Base-by-base conservation (phyloP, 2,113 vertebrate species). In the Chaenogobius annularis region DNA sequence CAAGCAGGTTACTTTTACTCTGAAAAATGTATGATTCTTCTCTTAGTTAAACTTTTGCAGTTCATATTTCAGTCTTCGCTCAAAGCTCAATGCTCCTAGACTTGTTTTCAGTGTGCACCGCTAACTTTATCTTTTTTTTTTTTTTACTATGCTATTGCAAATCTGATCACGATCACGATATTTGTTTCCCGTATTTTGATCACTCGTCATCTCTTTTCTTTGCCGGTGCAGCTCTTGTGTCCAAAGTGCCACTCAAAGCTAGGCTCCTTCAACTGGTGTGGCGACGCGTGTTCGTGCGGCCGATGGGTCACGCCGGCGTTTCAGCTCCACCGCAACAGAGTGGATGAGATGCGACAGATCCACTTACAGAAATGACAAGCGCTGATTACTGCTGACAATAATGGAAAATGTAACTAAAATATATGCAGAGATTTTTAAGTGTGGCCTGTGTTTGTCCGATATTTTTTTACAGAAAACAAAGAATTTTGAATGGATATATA, bases 191-290 rank as follows among this genome's bases (percentile, higher is more conserved):
- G 6, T 14, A 19, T 50, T 50, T 50, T 48, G 10, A 7, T n/a
- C 48, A n/a, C 48, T 8, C 6, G 6, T 52, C 17, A 19, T 23
- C 54, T 56, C 26, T 7, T 23, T 12, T 56, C 20, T 56, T 56
- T 22, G 1, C 5, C 10, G 73, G 13, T 88, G 9, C 86, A 99
- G 98, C 94, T 99, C 65, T 90, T 97, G 82, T 99, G 97, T 85
- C 98, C 98, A 9, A 98, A 98, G 63, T 99, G 98, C 76, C 83
- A 15, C 0, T 94, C 93, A 0, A 99, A 98, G 82, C 88, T 99
- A 88, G 97, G 98, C 65, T 97, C 95, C 8, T 99, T 99, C 88
- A 96, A 93, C 79, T 99, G 98, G 98, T 93, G 86, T 10, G 97
- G 97, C 0, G 96, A 95, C 37, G 96, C 94, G 89, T 99, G 98